Base-by-base conservation (phyloP, 2,113 vertebrate species). In the Albula goreensis region DNA sequence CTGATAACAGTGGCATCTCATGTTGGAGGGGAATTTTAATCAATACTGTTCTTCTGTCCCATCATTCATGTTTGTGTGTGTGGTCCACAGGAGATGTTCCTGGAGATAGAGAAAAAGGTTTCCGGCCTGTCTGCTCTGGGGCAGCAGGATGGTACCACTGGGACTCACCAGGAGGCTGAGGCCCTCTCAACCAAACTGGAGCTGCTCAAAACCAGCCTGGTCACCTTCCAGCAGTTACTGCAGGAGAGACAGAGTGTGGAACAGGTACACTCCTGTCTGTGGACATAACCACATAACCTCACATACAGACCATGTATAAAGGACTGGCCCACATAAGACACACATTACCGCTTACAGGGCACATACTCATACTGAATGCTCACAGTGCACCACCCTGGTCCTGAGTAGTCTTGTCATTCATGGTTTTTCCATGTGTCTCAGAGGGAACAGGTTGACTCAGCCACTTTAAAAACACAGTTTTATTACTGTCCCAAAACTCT, bases 21-120 rank as follows among this genome's bases (percentile, higher is more conserved):
- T 74, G 25, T 74, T 31, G 2, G 2, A 74, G 2, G 25, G 7
- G n/a, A 2, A 31, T 74, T 31, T 74, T 4, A 31, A 74, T 74
- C n/a, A 2, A 66, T 66, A 4, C 22, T 3, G 60, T 3, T 19
- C 7, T 66, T 66, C 60, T 19, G 2, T 22, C 17, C n/a, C 31
- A 41, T 41, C 31, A 41, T 41, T 74, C 3, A 74, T 74, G n/a
- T 51, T 49, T 56, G 60, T 86, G 60, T 85, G 51, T 85, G 77
- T 84, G 56, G 85, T 12, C 88, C 1, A 41, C 91, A 98, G 98
- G 94, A 94, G 77, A 96, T 95, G 94, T 94, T 98, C 88, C 93
- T 94, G 87, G 97, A 99, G 92, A 96, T 98, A 50, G 97, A 99
- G 91, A 94, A 95, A 91, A 97, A 96, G 87, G 93, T 98, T 0